These are phyloP conservation scores for Goniozus legneri DNA, from an alignment of 1,140 invertebrate species.

Conservation along the genomic window DNA sequence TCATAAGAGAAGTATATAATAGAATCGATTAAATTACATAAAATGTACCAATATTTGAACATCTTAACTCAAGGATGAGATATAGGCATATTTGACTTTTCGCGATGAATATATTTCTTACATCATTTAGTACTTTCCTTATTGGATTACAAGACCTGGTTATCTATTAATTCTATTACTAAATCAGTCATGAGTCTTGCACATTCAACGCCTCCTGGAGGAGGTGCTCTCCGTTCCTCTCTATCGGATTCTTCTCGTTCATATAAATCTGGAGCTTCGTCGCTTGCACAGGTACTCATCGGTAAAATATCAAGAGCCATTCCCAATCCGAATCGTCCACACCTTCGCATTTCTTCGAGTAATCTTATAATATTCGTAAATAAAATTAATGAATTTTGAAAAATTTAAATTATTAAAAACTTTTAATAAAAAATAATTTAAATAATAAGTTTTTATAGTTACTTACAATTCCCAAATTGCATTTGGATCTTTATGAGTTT, in stretches of 20 bases:
- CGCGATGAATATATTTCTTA: no score
- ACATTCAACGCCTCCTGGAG: constrained; percentile 42
- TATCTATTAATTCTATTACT: constrained; percentile 44
- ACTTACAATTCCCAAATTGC: constrained; percentile 59
- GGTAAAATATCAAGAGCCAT: constrained; percentile 68
- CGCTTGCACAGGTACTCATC: constrained; percentile 67
- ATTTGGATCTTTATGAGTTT: constrained; percentile 50
- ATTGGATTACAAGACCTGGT: constrained; percentile 43
- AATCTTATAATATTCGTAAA: no score
- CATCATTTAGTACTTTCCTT: no score
- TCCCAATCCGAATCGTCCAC: constrained; percentile 65
- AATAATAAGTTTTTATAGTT: constrained; percentile 1
- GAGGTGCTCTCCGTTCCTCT: constrained; percentile 33
- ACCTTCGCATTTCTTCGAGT: constrained; percentile 62
- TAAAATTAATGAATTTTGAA: no score
- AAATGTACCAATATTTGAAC: no score
- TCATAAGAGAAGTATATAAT: no score
- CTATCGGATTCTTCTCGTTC: constrained; percentile 46
- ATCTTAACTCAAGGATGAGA: no score
- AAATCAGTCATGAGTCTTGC: constrained; percentile 49
- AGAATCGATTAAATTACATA: no score
- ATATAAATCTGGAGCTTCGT: constrained; percentile 69
- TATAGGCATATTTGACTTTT: no score
- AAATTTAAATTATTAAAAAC: constrained; percentile 3
- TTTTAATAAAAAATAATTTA: not conserved